Conservation (phyloP, 1,140 invertebrate genomes). For the Pteromalus puparum region DNA sequence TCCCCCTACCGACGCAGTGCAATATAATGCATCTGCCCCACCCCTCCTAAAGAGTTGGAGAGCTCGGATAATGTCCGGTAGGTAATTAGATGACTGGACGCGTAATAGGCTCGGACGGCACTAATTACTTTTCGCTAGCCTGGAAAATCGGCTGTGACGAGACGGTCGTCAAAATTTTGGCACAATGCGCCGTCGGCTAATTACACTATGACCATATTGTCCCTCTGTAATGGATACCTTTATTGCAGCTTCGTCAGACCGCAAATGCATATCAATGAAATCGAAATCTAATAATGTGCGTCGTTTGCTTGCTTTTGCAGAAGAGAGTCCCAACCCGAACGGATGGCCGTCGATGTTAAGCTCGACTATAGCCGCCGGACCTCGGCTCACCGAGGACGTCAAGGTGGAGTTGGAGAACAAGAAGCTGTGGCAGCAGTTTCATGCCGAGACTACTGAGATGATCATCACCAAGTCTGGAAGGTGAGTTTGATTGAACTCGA, state of each 20-base stretch:
- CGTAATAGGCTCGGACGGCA: conserved; percentile 1
- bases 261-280: not conserved
- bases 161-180: conserved; percentile 38
- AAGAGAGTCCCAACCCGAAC: conserved; percentile 36
- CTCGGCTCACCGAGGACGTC: conserved; percentile 52
- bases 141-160: not conserved
- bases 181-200: not conserved
- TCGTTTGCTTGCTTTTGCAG: conserved; percentile 39
- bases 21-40: conserved; percentile 18
- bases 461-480: conserved; percentile 86
- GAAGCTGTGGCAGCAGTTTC: conserved; percentile 79
- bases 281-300: not conserved
- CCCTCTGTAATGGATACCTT: conserved; percentile 19
- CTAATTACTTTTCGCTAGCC: conserved; percentile 11
- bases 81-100: conserved; percentile 22
- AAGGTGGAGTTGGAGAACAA: conserved; percentile 64
- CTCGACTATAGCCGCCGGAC: conserved; percentile 33
- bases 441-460: conserved; percentile 83
- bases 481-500: conserved; percentile 68
- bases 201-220: not conserved
- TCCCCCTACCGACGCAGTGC: conserved; percentile 52
- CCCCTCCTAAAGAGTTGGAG: not conserved
- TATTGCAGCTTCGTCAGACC: not conserved
- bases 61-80: not conserved
- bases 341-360: conserved; percentile 48